Conservation (phyloP, 2,113 vertebrate species). For the Saccopteryx bilineata region DNA sequence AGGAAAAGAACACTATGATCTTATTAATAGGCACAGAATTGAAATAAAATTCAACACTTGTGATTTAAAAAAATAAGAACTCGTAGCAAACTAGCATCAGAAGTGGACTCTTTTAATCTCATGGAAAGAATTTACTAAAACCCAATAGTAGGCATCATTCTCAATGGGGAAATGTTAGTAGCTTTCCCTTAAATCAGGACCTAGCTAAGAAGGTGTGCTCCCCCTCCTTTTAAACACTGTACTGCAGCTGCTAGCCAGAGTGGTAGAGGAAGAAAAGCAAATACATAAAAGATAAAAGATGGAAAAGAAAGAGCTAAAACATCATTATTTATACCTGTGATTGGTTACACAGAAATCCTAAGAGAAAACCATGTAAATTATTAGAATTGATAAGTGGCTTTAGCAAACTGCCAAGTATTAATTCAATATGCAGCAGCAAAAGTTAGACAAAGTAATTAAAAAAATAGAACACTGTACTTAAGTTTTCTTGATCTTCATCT, state of each 20-base stretch:
- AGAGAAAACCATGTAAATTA: slow-evolving; percentile 41
- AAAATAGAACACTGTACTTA: neutral
- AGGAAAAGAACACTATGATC: slow-evolving; percentile 1
- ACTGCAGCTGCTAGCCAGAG: neutral
- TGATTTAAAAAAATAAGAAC: slow-evolving; percentile 41
- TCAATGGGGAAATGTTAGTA: neutral
- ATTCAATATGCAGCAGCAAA: neutral
- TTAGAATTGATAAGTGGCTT: neutral
- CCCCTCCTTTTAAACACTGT: neutral
- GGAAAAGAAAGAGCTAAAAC: slow-evolving; percentile 9
- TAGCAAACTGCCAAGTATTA: neutral
- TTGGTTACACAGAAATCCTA: slow-evolving; percentile 24
- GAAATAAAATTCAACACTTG: slow-evolving; percentile 34
- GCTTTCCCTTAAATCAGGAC: neutral
- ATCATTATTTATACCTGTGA: neutral
- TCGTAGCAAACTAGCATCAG: slow-evolving; percentile 25
- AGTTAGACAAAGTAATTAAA: neutral
- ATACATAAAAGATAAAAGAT: neutral
- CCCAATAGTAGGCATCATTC: neutral
- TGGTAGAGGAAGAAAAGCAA: neutral
- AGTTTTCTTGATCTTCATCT: slow-evolving; percentile 58
- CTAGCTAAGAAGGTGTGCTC: neutral
- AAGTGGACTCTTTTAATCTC: slow-evolving; percentile 24
- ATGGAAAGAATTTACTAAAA: slow-evolving; percentile 23
- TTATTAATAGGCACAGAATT: neutral